Base-by-base conservation (phyloP, 2,888 invertebrate genomes). In the Ypsolopha scabrella region DNA sequence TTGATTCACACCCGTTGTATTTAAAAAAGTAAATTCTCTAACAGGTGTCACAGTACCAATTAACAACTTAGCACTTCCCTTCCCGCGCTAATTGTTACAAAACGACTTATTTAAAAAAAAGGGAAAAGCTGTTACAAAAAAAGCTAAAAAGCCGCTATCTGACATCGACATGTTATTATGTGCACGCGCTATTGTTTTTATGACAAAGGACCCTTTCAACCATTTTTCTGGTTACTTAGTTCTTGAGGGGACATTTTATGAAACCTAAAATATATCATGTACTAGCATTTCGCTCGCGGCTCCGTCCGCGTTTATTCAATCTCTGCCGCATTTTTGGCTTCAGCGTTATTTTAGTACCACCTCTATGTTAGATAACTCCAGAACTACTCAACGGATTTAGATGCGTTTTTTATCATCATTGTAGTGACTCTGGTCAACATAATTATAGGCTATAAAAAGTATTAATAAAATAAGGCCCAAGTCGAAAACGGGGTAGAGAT, bases 11-110 rank as follows among this genome's bases (percentile, higher is more conserved):
- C 24, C 24, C 24, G 2, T 2, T 24, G 4, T 24, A 4, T 24
- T 24, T 24, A 3, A 24, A 24, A 24, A 24, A 24, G 24, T 4
- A 24, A 24, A 24, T 24, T 24, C 24, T 2, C 11, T 39, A 60
- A 70, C 80, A 83, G 81, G 80, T 83, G 83, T 74, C 70, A 72
- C 67, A 67, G 61, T 72, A 64, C 60, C 68, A 75, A 83, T 83
- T 85, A 82, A 57, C 80, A 68, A 77, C 60, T 82, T 82, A 74
- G 74, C 82, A 67, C 79, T 73, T 79, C 75, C 80, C 68, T 63
- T 46, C 37, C 53, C 52, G 56, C 53, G 50, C 53, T 48, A 50
- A 52, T 51, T 50, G 43, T 51, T 49, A 34, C 49, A 35, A 48
- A 51, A 51, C 33, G 47, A 56, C 55, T 59, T 57, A 68, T 71